These are phyloP conservation scores for Tetheella fluctuosa DNA, from an alignment of 2,888 invertebrate genomes.

Conservation along the genomic window DNA sequence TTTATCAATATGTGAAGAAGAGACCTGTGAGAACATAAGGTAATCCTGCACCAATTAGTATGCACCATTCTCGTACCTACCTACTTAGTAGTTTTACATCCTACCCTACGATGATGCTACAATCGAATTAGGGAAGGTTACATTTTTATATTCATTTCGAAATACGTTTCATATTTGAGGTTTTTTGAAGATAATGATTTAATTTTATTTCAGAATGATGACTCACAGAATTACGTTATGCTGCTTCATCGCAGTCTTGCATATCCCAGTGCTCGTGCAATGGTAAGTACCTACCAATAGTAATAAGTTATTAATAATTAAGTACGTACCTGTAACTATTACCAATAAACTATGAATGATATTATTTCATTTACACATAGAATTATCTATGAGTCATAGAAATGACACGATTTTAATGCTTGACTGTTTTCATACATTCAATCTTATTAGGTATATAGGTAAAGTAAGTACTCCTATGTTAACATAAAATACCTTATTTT, in stretches of 20 bases:
- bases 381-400: background rate
- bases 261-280: conserved; percentile 57
- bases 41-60: too few relatives aligned
- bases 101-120: too few relatives aligned
- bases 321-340: background rate
- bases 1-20: too few relatives aligned
- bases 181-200: conserved; percentile 1
- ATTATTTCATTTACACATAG: background rate
- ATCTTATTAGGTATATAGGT: too few relatives aligned
- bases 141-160: background rate
- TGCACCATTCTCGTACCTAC: too few relatives aligned
- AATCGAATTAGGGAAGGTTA: too few relatives aligned
- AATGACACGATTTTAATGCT: background rate
- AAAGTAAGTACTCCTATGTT: too few relatives aligned
- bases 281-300: conserved; percentile 51
- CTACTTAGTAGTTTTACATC: too few relatives aligned
- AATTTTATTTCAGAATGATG: conserved; percentile 68
- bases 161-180: background rate
- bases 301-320: background rate
- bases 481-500: too few relatives aligned
- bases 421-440: too few relatives aligned
- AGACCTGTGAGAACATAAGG: too few relatives aligned
- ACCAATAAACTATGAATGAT: background rate
- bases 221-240: conserved; percentile 48
- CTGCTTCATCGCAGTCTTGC: conserved; percentile 50